Evolutionary conservation across 2,797 vertebrate genomes (phyloP), one percentile per base, ranked within the genome.

Genomic region (Cetoscarus ocellatus): DNA sequence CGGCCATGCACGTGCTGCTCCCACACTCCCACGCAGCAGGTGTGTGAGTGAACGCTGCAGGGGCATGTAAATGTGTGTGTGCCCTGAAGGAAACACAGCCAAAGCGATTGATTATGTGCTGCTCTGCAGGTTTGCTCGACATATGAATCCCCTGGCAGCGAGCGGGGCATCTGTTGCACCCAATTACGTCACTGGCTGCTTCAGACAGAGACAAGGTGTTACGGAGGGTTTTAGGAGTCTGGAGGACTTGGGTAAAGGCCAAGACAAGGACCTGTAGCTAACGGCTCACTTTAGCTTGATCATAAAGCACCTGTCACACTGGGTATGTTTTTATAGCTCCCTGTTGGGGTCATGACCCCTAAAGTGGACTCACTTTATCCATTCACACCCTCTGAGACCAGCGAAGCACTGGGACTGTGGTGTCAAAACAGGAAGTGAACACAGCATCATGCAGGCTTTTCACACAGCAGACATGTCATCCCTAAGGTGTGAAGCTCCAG

Each of bases 141-240:
- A 75, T 60, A 72, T 58, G 61, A 79, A 79, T 86, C 75, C 84
- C 79, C 85, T 87, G 82, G 67, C 82, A 82, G 83, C 85, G 73
- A 83, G 80, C 83, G 77, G 77, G 81, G 89, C 86, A 90, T 91
- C 77, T 93, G 92, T 94, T 94, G 83, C 92, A 87, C 83, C 70
- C 83, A 87, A 84, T 93, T 93, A 93, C 91, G 92, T 93, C 93
- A n/a, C 9, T 59, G 54, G 66, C 53, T 48, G 59, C 56, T 47
- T 65, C 62, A 19, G 5, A 1, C 40, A 40, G 48, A 34, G 54
- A 35, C 34, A 15, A 34, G 36, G 43, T 6, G 18, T 35, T 27
- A 45, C 11, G 6, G 35, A 36, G 43, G 27, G 2, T 2, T 27
- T 27, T 4, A 27, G 2, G 27, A 4, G 27, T 2, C 4, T 27